Evolutionary conservation across 1,140 invertebrate species (phyloP).

Genomic region (Aphelenchoides avenae): DNA sequence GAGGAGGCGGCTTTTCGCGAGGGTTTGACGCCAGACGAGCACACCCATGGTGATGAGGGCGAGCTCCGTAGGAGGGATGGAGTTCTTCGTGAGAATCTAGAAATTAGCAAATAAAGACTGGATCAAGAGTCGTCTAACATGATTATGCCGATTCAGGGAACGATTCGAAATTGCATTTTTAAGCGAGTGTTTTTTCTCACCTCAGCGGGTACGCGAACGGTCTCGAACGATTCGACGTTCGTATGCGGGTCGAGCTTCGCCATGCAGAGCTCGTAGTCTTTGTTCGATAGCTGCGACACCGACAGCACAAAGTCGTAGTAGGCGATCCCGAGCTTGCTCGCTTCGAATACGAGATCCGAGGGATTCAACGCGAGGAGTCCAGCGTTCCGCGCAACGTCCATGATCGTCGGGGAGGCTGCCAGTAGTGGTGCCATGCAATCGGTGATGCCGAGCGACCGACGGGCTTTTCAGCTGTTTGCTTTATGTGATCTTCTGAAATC

Average conservation of each 20-base stretch:
- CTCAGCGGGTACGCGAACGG: slow-evolving; percentile 24
- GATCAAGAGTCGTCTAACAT: too few species aligned
- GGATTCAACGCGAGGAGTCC: slow-evolving; percentile 44
- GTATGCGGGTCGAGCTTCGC: slow-evolving; percentile 48
- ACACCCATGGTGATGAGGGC: slow-evolving; percentile 49
- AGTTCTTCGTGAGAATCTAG: slow-evolving; percentile 27
- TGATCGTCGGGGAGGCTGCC: slow-evolving; percentile 36
- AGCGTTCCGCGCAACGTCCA: slow-evolving; percentile 43
- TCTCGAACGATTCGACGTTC: slow-evolving; percentile 51
- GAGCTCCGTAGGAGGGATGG: slow-evolving; percentile 43
- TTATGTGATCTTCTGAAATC: too few species aligned
- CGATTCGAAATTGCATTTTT: too few species aligned
- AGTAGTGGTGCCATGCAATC: too few species aligned
- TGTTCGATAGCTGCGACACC: slow-evolving; percentile 7
- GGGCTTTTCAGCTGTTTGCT: too few species aligned
- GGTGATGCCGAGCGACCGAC: too few species aligned
- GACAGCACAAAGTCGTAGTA: slow-evolving; percentile 53
- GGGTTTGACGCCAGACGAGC: slow-evolving; percentile 39
- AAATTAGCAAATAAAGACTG: slow-evolving; percentile 12
- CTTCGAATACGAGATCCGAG: slow-evolving; percentile 28
- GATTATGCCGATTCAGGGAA: too few species aligned
- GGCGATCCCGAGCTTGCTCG: slow-evolving; percentile 25
- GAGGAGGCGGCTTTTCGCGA: slow-evolving; percentile 39
- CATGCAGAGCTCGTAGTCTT: slow-evolving; percentile 34
- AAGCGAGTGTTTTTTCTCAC: too few species aligned